phyloP scores from a whole-genome alignment of 2,113 vertebrate species.

The Brienomyrus brachyistius region DNA sequence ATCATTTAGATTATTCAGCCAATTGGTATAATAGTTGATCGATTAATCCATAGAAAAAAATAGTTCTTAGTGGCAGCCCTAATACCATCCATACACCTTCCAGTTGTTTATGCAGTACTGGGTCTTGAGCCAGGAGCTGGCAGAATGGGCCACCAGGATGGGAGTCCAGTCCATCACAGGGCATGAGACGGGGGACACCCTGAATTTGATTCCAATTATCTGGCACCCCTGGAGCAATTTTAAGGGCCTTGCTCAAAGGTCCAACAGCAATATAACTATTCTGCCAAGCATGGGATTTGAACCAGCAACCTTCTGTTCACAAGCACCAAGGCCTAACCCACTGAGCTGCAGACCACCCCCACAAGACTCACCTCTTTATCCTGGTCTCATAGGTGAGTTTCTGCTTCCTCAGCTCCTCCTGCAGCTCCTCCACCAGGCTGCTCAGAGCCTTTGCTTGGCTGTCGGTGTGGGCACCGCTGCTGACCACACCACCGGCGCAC shows the following conservation, averaged over 20 bases:
- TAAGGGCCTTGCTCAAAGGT: neutral
- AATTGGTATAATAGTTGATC: no score
- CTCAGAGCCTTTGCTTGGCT: slow-evolving; percentile 53
- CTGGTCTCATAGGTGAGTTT: slow-evolving; percentile 70
- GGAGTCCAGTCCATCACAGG: neutral
- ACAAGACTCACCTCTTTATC: slow-evolving; percentile 74
- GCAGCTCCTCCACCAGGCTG: slow-evolving; percentile 69
- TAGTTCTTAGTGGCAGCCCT: no score
- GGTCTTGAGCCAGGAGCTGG: neutral
- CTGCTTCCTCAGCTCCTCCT: slow-evolving; percentile 74
- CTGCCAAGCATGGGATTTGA: neutral
- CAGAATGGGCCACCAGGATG: neutral
- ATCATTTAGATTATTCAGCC: no score
- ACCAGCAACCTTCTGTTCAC: neutral
- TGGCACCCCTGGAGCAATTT: neutral
- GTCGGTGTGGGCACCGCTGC: slow-evolving; percentile 33
- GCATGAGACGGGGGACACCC: neutral
- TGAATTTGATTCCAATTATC: neutral
- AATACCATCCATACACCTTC: neutral
- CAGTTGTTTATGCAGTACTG: neutral
- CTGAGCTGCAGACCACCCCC: neutral
- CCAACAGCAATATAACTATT: neutral
- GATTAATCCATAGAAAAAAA: no score
- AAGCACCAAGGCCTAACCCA: neutral
- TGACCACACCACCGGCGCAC: slow-evolving; percentile 51